Evolutionary conservation across 2,113 vertebrate species (phyloP).

Genomic region (Monarcha castaneiventris): DNA sequence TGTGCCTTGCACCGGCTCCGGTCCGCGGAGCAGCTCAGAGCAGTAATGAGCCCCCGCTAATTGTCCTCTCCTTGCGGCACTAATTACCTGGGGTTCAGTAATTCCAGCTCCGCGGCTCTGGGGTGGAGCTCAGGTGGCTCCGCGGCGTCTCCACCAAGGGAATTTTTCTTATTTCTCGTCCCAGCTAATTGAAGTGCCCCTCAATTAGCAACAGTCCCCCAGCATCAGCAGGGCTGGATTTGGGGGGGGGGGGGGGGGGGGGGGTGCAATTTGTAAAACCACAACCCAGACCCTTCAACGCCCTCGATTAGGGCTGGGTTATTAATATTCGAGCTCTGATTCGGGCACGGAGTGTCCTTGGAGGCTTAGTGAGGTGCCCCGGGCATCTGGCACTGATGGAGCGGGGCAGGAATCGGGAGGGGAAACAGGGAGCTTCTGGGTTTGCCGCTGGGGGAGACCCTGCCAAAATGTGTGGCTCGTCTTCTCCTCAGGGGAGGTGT

Average conservation of each 20-base stretch:
- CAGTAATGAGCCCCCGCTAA: not conserved
- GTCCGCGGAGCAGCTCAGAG: not conserved
- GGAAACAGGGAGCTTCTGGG: not conserved
- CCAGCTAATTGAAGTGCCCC: not conserved
- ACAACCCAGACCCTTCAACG: not conserved
- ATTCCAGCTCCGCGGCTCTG: not conserved
- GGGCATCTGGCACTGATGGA: not conserved
- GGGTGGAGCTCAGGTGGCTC: not conserved
- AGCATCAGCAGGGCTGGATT: not conserved
- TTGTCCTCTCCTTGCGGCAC: not conserved
- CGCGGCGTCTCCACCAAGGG: accelerated
- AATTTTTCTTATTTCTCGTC: not conserved
- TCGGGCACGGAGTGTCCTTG: not conserved
- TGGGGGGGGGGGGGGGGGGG: not conserved
- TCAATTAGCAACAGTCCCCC: not conserved
- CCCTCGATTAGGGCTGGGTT: not conserved
- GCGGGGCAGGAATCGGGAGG: not conserved
- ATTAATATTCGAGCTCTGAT: not conserved
- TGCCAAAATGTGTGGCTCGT: not conserved
- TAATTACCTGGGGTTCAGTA: conserved; percentile 5
- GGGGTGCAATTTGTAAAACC: accelerated
- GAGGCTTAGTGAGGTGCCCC: not conserved
- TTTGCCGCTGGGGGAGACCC: not conserved
- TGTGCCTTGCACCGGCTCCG: not conserved
- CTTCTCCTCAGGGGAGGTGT: accelerated